Conservation (phyloP, 2,888 invertebrate species). For the Phasia obesa region DNA sequence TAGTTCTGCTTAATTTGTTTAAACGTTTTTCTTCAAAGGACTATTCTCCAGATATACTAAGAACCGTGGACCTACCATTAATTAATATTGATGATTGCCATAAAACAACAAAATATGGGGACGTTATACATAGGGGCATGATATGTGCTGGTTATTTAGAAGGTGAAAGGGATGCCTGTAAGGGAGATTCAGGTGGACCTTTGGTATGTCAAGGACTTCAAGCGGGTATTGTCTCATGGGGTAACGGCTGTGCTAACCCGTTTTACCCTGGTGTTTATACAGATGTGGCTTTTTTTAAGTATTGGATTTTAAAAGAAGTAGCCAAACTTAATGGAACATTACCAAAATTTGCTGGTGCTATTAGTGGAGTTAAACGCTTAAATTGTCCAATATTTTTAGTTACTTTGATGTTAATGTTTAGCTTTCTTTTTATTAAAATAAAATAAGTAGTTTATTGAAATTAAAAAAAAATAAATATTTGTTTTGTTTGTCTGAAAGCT, state of each 20-base stretch:
- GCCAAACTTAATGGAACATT: conserved; percentile 35
- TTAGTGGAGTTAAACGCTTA: conserved; percentile 11
- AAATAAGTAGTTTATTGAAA: too few species aligned
- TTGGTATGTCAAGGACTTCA: conserved; percentile 86
- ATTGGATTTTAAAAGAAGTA: conserved; percentile 43
- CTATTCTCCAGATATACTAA: background rate
- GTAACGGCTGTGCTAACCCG: background rate
- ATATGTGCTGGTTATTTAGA: conserved; percentile 59
- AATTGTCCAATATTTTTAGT: conserved; percentile 32
- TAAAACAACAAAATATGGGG: background rate
- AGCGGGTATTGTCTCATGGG: conserved; percentile 83
- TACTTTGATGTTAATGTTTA: conserved; percentile 15
- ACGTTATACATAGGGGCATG: conserved; percentile 24
- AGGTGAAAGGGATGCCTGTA: background rate
- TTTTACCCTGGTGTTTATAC: conserved; percentile 85
- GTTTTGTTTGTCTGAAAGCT: too few species aligned
- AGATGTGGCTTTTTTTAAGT: conserved; percentile 83
- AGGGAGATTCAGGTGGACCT: conserved; percentile 92
- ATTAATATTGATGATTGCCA: background rate
- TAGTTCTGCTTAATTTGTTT: background rate
- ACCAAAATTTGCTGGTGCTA: conserved; percentile 31
- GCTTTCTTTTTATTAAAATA: background rate
- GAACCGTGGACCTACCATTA: background rate
- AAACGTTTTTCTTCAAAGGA: conserved; percentile 73
- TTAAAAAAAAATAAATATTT: too few species aligned